A percentile compares a stretch with the other conserved stretches of the same genome.
Evolutionary conservation across 2,797 vertebrate genomes (phyloP).

Genomic region (Menidia menidia): DNA sequence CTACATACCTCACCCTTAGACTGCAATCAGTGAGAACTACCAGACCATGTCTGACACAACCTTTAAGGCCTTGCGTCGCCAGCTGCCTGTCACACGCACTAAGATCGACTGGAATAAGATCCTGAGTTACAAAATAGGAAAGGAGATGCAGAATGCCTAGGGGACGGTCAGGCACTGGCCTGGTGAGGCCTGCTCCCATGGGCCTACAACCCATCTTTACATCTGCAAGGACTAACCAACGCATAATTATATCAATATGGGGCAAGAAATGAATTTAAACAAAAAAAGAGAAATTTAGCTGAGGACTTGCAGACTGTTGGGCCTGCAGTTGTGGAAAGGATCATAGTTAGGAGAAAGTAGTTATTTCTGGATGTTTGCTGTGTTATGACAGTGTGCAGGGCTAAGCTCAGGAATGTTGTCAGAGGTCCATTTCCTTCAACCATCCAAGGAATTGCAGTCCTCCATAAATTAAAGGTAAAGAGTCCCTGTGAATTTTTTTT

Average conservation of each 20-base stretch:
- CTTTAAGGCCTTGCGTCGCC: slow-evolving; percentile 98
- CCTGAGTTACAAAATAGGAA: slow-evolving; percentile 99
- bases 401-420: slow-evolving; percentile 62
- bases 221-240: slow-evolving; percentile 79
- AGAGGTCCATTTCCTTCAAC: slow-evolving; percentile 14
- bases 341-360: slow-evolving; percentile 50
- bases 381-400: slow-evolving; percentile 50
- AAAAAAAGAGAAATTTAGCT: slow-evolving; percentile 42
- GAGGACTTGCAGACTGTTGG: slow-evolving; percentile 59
- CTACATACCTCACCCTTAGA: slow-evolving; percentile 75
- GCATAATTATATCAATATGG: slow-evolving; percentile 75
- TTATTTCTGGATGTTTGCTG: slow-evolving; percentile 62
- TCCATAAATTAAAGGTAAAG: slow-evolving; percentile 27
- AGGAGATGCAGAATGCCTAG: slow-evolving; percentile 99
- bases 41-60: slow-evolving; percentile 99
- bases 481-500: slow-evolving; percentile 10
- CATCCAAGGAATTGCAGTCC: slow-evolving; percentile 19
- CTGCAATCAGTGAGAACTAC: slow-evolving; percentile 98
- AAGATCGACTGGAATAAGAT: slow-evolving; percentile 99
- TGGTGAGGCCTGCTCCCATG: slow-evolving; percentile 42
- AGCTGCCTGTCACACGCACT: slow-evolving; percentile 97
- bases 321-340: slow-evolving; percentile 51
- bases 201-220: slow-evolving; percentile 53
- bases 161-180: slow-evolving; percentile 60
- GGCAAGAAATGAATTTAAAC: slow-evolving; percentile 60